Percentiles rank a stretch among this genome's conserved stretches.
Conservation (phyloP, 2,888 invertebrate species). For the Tetrapedia diversipes region DNA sequence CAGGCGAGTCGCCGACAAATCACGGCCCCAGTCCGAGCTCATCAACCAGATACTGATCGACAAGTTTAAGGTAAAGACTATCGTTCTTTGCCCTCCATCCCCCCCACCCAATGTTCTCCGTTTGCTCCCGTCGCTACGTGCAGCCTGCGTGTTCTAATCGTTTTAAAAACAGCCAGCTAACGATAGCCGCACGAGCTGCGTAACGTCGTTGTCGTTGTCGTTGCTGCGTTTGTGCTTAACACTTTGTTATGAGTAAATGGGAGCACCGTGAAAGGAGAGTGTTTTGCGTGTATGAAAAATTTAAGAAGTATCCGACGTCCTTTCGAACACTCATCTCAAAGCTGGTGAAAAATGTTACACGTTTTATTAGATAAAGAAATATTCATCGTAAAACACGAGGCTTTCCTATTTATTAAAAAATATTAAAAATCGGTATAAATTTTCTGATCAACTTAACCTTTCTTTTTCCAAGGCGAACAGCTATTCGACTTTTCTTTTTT, state of each 20-base stretch:
- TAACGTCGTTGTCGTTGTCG: neutral
- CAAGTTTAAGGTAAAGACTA: conserved; percentile 83
- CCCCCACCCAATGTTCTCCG: neutral
- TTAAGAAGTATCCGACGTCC: too few species aligned
- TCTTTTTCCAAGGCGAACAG: too few species aligned
- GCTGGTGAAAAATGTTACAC: too few species aligned
- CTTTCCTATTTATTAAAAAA: too few species aligned
- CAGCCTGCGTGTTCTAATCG: conserved; percentile 19
- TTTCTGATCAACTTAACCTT: too few species aligned
- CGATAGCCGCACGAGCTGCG: neutral
- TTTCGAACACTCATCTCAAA: too few species aligned
- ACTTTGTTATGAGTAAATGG: neutral
- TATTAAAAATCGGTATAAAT: too few species aligned
- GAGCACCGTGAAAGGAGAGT: neutral
- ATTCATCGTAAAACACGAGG: too few species aligned
- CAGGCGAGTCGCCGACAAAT: conserved; percentile 82
- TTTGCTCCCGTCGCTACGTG: conserved; percentile 21
- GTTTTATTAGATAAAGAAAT: too few species aligned
- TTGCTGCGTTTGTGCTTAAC: conserved; percentile 1
- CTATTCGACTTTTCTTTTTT: too few species aligned
- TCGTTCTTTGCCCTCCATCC: conserved; percentile 36
- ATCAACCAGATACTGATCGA: conserved; percentile 86
- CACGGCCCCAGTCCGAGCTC: conserved; percentile 85
- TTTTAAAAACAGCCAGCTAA: conserved; percentile 32
- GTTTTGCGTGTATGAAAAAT: conserved; percentile 4